phyloP scores from a whole-genome alignment of 2,797 vertebrate species.

The Darevskia nairensis region DNA sequence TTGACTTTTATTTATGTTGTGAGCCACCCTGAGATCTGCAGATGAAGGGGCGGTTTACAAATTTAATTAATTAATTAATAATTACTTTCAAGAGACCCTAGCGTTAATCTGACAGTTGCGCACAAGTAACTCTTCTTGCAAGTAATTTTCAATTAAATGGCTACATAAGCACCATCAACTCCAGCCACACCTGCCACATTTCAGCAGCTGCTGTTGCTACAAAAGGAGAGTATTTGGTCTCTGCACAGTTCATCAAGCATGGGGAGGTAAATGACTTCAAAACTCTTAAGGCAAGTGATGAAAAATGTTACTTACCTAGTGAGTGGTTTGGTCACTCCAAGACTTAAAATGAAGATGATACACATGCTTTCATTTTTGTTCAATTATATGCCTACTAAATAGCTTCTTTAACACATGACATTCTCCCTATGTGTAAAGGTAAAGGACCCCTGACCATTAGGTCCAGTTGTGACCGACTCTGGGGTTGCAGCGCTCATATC shows the following conservation, averaged over 20 bases:
- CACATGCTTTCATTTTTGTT: not conserved
- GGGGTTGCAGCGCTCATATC: too few species aligned
- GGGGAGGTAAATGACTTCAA: not conserved
- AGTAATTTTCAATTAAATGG: constrained; percentile 12
- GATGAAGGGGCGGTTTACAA: too few species aligned
- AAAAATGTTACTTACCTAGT: not conserved
- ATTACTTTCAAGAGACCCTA: not conserved
- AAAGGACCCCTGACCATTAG: too few species aligned
- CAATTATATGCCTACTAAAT: not conserved
- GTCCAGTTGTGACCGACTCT: too few species aligned
- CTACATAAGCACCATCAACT: not conserved
- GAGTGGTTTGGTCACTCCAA: too few species aligned
- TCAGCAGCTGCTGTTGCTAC: not conserved
- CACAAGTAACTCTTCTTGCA: not conserved
- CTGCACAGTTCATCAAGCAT: not conserved
- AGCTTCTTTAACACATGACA: not conserved
- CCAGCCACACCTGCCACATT: not conserved
- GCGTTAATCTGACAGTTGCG: not conserved
- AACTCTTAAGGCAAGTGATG: not conserved
- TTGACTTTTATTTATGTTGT: not conserved
- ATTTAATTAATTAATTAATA: not conserved
- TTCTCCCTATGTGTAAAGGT: not conserved
- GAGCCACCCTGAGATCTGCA: too few species aligned
- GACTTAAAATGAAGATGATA: not conserved
- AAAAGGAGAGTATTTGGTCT: not conserved